Percentiles rank a stretch among this genome's conserved stretches.
Evolutionary conservation across 2,797 vertebrate species (phyloP).

Genomic region (Silurus lanzhouensis): DNA sequence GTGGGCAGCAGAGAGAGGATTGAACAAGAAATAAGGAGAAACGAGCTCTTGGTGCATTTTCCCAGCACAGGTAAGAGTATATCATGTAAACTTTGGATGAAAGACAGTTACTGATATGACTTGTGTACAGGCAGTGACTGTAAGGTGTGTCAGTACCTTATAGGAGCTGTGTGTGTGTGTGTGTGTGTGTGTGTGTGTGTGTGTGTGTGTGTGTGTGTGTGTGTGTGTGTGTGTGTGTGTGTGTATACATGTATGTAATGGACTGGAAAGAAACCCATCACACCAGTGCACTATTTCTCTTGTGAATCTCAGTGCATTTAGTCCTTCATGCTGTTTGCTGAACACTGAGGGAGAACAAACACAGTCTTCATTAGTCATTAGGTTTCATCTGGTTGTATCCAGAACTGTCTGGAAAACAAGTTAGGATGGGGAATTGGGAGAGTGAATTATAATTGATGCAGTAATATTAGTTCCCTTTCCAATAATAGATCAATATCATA

Average conservation of each 20-base stretch:
- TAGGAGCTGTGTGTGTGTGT: neutral
- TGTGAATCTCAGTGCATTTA: neutral
- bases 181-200: neutral
- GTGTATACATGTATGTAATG: neutral
- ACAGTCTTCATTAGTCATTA: neutral
- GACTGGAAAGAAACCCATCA: neutral
- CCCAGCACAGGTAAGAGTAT: slow-evolving; percentile 6
- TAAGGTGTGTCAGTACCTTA: neutral
- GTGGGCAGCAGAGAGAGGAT: neutral
- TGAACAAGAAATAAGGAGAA: neutral
- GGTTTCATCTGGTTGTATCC: neutral
- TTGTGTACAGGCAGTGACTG: neutral
- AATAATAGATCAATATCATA: neutral
- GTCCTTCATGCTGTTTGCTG: slow-evolving; percentile 30
- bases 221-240: neutral
- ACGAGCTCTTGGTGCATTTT: neutral
- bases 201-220: neutral
- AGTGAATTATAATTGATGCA: neutral
- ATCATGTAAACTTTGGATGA: neutral
- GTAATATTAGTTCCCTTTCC: neutral
- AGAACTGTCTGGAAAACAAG: neutral
- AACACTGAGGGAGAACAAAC: neutral
- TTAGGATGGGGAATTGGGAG: neutral
- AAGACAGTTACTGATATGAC: neutral
- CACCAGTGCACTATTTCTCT: neutral